Evolutionary conservation across 2,888 invertebrate genomes (phyloP), one percentile per base, ranked within the genome.

Genomic region (Catotricha subobsoleta): DNA sequence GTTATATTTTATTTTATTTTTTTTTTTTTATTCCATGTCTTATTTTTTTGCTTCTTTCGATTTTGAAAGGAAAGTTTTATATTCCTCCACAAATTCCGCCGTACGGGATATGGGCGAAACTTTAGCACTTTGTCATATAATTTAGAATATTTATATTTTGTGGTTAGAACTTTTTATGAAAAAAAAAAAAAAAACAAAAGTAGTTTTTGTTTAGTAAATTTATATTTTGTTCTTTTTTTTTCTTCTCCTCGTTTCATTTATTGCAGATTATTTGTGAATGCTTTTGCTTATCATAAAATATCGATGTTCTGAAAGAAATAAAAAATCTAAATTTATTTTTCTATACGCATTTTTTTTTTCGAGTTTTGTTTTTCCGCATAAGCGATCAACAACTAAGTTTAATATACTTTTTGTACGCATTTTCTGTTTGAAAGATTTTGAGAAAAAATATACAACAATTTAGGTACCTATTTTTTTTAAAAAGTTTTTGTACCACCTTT

Each of bases 111-210:
- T 13, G 13, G 28, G 15, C 21, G 13, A 12, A 34, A 34, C n/a
- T 34, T 34, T 34, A 20, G 2, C 6, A n/a, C n/a, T 20, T 13
- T 21, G 20, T n/a, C 34, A 21, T 21, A 34, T 34, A 21, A 34
- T 34, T 34, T 21, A 34, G 20, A 33, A 33, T 33, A 33, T 33
- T 19, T 33, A 4, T 33, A 29, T 29, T n/a, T n/a, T 29, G 29
- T n/a, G n/a, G n/a, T n/a, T n/a, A n/a, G n/a, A n/a, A n/a, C n/a
- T n/a, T n/a, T n/a, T n/a, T n/a, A n/a, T n/a, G n/a, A n/a, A n/a
- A n/a, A n/a, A n/a, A n/a, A n/a, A n/a, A n/a, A n/a, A n/a, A 34
- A 34, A n/a, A 13, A 21, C 21, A 34, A 34, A 20, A 20, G 19
- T 34, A 20, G 6, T 19, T 21, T 21, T 12, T 13, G 34, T 34